These are phyloP conservation scores for Hippocampus kuda DNA, from an alignment of 2,797 vertebrate genomes.

Conservation along the genomic window DNA sequence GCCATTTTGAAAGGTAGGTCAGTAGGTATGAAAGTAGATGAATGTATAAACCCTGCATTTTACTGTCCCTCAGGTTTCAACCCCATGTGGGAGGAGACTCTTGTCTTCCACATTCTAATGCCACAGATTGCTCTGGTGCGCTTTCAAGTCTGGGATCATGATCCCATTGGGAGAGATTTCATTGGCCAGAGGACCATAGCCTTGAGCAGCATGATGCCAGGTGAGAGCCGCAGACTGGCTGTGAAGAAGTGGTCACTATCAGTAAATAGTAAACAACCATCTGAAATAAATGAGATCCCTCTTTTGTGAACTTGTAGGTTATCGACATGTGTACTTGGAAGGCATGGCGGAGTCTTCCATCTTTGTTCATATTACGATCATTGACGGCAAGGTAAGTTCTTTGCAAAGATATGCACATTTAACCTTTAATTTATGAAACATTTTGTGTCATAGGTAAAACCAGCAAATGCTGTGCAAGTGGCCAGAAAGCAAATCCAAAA, in stretches of 20 bases:
- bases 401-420: neutral
- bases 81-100: conserved; percentile 95
- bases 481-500: conserved; percentile 64
- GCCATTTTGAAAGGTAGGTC: neutral
- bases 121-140: conserved; percentile 83
- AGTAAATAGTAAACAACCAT: neutral
- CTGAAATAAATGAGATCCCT: neutral
- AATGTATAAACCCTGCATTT: neutral
- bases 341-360: conserved; percentile 93
- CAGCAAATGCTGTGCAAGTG: conserved; percentile 57
- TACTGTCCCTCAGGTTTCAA: conserved; percentile 75
- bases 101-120: conserved; percentile 89
- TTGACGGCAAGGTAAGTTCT: conserved; percentile 72
- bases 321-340: conserved; percentile 91
- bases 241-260: neutral
- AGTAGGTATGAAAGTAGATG: too few species aligned
- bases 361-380: conserved; percentile 85
- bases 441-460: conserved; percentile 56
- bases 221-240: conserved; percentile 44
- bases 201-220: conserved; percentile 91
- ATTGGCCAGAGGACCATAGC: conserved; percentile 92
- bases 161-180: conserved; percentile 89
- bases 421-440: neutral
- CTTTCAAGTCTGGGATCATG: conserved; percentile 94
- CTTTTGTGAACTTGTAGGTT: conserved; percentile 63